Base-by-base conservation (phyloP, 2,888 invertebrate genomes). In the Thymelicus lineola region DNA sequence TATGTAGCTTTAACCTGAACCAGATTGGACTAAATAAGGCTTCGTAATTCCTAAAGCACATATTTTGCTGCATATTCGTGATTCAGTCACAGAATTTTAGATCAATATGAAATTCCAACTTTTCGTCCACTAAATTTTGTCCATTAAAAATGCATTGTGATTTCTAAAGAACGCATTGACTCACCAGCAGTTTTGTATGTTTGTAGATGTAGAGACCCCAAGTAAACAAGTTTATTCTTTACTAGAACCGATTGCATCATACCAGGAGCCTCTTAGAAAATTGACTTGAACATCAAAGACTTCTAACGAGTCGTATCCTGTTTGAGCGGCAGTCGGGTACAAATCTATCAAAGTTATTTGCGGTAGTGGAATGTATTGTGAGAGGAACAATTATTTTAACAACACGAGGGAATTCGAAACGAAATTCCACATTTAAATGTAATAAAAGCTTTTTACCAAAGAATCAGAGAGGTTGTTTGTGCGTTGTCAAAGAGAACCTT, bases 311-410 rank as follows among this genome's bases (percentile, higher is more conserved):
- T 63, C 15, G 38, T 63, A 63, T 63, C 63, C 53, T 53, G 50
- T 63, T 50, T 53, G 63, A 63, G 62, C 9, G 53, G 17, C 36
- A 42, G 38, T 63, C 38, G 53, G 63, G 48, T 15, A 63, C 20
- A 53, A 63, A 64, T 55, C 64, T 64, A 64, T 64, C 64, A 64
- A 64, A 64, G 64, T 42, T 55, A 55, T 55, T 45, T 14, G 64
- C 17, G 15, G 42, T 64, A 64, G 55, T 55, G 64, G 55, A 64
- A 64, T 64, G 64, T 64, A 55, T 64, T 64, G 64, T 60, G 59
- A 15, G 42, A 17, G 17, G 63, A 17, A 63, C 63, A 53, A 53
- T 63, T 63, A 63, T 53, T 63, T 63, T 46, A 63, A 53, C 63
- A 38, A 53, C 28, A 28, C 53, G 53, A 20, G 53, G 20, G 17